Evolutionary conservation across 2,888 invertebrate species (phyloP).

Genomic region (Acheta domesticus): DNA sequence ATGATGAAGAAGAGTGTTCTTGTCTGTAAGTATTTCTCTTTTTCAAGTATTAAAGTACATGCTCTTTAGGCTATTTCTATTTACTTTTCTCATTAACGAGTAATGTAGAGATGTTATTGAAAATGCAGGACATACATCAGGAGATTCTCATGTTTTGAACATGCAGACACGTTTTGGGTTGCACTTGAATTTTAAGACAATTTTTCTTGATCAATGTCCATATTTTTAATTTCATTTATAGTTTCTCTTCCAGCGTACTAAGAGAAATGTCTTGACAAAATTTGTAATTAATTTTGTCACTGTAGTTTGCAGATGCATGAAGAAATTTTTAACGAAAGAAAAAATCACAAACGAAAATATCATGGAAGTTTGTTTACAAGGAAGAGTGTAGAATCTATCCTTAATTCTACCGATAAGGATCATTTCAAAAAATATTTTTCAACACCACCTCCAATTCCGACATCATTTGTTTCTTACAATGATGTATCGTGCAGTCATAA

Average conservation of each 20-base stretch:
- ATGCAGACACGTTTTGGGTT: too few species aligned
- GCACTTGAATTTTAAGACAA: too few species aligned
- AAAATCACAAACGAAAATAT: conserved; percentile 44
- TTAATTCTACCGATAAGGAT: conserved; percentile 51
- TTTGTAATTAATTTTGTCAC: too few species aligned
- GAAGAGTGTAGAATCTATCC: conserved; percentile 58
- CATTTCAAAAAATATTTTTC: conserved; percentile 53
- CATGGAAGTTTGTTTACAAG: conserved; percentile 60
- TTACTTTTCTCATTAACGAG: neutral
- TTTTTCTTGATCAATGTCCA: too few species aligned
- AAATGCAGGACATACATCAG: too few species aligned
- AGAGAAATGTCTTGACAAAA: too few species aligned
- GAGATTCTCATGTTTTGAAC: too few species aligned
- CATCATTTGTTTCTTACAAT: conserved; percentile 49
- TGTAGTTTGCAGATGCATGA: conserved; percentile 26
- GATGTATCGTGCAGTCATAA: conserved; percentile 56
- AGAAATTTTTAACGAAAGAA: conserved; percentile 30
- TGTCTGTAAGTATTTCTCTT: conserved; percentile 46
- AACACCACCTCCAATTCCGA: conserved; percentile 54
- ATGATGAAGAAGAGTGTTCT: conserved; percentile 59
- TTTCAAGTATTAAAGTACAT: neutral
- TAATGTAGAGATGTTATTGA: too few species aligned
- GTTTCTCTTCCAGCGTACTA: too few species aligned
- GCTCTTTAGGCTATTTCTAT: neutral
- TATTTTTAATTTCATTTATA: too few species aligned